Conservation (phyloP, 2,113 vertebrate species). For the Erythrocercus mccallii region DNA sequence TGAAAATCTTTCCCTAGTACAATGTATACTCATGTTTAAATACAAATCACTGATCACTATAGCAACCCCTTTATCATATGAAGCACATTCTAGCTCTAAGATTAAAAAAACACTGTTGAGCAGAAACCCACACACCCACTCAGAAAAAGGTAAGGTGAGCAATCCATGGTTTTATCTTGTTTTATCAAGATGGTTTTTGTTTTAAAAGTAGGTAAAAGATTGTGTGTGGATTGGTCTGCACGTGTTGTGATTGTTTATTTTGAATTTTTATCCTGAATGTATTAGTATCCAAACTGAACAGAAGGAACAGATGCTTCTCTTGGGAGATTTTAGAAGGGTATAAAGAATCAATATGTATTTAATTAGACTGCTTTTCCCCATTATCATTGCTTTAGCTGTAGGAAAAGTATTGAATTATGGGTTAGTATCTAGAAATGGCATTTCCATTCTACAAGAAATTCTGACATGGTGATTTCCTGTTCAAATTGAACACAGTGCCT, state of each 20-base stretch:
- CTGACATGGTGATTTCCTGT: neutral
- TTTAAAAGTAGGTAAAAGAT: neutral
- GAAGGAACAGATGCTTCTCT: conserved; percentile 8
- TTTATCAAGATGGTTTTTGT: neutral
- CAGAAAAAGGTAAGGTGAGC: conserved; percentile 21
- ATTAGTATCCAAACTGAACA: conserved; percentile 5
- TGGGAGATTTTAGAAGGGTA: neutral
- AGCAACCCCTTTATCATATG: conserved; percentile 74
- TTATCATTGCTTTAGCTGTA: neutral
- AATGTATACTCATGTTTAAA: conserved; percentile 76
- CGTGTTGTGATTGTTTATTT: neutral
- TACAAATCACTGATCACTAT: conserved; percentile 74
- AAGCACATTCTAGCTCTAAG: conserved; percentile 52
- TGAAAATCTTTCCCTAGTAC: conserved; percentile 72
- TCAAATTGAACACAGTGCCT: neutral
- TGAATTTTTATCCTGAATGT: neutral
- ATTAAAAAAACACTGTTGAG: conserved; percentile 68
- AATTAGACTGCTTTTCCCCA: neutral
- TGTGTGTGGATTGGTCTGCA: neutral
- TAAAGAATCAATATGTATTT: conserved; percentile 19
- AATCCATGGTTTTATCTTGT: neutral
- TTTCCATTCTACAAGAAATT: neutral
- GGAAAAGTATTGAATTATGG: neutral
- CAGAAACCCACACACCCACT: conserved; percentile 60
- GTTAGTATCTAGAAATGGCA: neutral